Base-by-base conservation (phyloP, 2,113 vertebrate genomes). In the Ptilorrhoa leucosticta region DNA sequence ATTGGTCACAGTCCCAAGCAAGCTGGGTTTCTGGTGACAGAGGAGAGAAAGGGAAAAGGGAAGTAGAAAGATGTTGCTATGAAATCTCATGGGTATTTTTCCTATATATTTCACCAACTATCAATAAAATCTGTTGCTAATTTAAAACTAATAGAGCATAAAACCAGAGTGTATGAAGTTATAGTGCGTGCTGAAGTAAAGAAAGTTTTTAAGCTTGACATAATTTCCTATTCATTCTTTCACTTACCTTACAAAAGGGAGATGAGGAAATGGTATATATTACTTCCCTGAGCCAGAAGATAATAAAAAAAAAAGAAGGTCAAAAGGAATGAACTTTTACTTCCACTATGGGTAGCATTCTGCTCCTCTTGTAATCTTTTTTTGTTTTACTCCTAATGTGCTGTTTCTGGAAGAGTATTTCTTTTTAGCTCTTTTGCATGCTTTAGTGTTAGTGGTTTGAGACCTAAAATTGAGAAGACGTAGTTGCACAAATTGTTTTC, bases 201-300 rank as follows among this genome's bases (percentile, higher is more conserved):
- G 83, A 45, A 58, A 35, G 20, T 76, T 90, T 92, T 94, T 75
- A 87, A 82, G 81, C 40, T 92, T 94, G 94, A 68, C 94, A 71
- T 86, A 64, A 84, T 76, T 94, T 97, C 83, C 83, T 92, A 45
- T 83, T 73, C 42, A 7, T 92, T 92, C 66, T 88, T 83, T 83
- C 23, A 57, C 33, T 79, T 91, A 33, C 37, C 26, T 80, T 88
- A 16, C 1, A 5, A 35, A 30, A 78, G 21, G 51, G 68, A 78
- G 24, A 69, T 56, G 47, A 77, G n/a, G 90, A 86, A 44, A 47
- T 83, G 53, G 22, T 69, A 30, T 66, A 5, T 83, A 37, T 87
- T 60, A 80, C 3, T 53, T 90, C 30, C 10, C 13, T 64, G 42
- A 68, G 10, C 42, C 45, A 76, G 53, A 61, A 83, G 51, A 61